phyloP scores from a whole-genome alignment of 2,797 vertebrate species.

The Sebastes cheni region DNA sequence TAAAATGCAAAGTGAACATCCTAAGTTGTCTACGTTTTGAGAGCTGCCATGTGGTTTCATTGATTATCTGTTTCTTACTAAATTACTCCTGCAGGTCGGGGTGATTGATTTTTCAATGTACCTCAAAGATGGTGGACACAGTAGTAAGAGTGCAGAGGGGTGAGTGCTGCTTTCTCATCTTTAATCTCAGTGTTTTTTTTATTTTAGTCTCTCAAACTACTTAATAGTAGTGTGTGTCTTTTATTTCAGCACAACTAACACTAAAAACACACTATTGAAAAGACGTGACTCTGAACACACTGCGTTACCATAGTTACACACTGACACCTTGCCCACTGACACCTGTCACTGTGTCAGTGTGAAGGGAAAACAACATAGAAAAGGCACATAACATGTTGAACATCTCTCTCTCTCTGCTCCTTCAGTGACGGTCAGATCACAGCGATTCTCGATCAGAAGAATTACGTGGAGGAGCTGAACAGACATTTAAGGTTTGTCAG shows the following conservation, averaged over 20 bases:
- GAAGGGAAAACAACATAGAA: too few relatives aligned
- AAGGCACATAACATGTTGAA: too few relatives aligned
- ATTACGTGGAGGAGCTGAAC: slow-evolving; percentile 99
- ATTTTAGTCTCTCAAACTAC: too few relatives aligned
- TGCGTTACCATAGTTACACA: too few relatives aligned
- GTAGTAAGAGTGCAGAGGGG: slow-evolving; percentile 96
- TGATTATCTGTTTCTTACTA: background rate
- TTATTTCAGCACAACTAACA: too few relatives aligned
- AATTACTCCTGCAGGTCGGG: slow-evolving; percentile 86
- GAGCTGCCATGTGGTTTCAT: background rate
- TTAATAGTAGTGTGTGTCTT: background rate
- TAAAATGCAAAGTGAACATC: background rate
- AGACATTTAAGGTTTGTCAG: slow-evolving; percentile 92
- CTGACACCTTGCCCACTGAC: too few relatives aligned
- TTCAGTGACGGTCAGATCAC: slow-evolving; percentile 95
- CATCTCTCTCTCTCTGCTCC: slow-evolving; percentile 1
- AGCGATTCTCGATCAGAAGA: slow-evolving; percentile 98
- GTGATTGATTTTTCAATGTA: slow-evolving; percentile 99
- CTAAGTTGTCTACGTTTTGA: background rate
- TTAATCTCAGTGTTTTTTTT: background rate
- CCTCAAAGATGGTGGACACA: slow-evolving; percentile 94
- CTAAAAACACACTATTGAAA: too few relatives aligned
- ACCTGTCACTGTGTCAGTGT: too few relatives aligned
- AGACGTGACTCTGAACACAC: too few relatives aligned
- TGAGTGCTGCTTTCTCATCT: slow-evolving; percentile 70